These are phyloP conservation scores for Lucinisca nassula DNA, from an alignment of 2,888 invertebrate genomes.

Conservation along the genomic window DNA sequence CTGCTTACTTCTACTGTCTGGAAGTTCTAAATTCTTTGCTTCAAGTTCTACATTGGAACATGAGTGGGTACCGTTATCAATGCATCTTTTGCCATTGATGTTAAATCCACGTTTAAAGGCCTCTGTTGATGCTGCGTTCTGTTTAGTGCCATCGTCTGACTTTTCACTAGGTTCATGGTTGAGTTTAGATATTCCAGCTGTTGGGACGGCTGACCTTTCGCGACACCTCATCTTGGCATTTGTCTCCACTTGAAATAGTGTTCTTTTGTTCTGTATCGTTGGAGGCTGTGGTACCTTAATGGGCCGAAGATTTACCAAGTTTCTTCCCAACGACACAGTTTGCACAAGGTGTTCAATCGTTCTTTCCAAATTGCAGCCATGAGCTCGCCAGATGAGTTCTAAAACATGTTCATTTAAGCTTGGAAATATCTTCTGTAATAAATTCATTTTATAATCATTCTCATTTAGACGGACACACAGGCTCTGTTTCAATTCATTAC, in stretches of 20 bases:
- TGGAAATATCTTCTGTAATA: constrained; percentile 78
- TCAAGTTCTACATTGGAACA: no score
- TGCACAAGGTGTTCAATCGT: constrained; percentile 75
- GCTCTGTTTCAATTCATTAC: constrained; percentile 31
- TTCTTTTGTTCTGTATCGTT: background rate
- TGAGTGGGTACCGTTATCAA: no score
- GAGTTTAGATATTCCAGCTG: no score
- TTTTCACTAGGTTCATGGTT: no score
- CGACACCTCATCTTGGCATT: no score
- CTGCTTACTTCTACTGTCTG: no score
- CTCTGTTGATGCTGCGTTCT: no score
- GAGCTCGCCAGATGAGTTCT: constrained; percentile 83
- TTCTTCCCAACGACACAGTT: background rate
- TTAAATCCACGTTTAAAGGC: no score
- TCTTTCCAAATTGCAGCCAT: constrained; percentile 79
- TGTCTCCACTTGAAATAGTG: background rate
- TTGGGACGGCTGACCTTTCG: no score
- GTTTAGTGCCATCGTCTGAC: no score
- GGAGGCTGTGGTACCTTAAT: background rate
- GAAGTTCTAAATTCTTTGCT: no score
- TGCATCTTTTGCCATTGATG: no score
- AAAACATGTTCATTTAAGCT: constrained; percentile 78
- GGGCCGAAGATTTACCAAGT: background rate
- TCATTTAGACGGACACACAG: background rate
- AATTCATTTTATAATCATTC: background rate